These are phyloP conservation scores for Todus mexicanus DNA, from an alignment of 2,797 vertebrate genomes.

Conservation along the genomic window DNA sequence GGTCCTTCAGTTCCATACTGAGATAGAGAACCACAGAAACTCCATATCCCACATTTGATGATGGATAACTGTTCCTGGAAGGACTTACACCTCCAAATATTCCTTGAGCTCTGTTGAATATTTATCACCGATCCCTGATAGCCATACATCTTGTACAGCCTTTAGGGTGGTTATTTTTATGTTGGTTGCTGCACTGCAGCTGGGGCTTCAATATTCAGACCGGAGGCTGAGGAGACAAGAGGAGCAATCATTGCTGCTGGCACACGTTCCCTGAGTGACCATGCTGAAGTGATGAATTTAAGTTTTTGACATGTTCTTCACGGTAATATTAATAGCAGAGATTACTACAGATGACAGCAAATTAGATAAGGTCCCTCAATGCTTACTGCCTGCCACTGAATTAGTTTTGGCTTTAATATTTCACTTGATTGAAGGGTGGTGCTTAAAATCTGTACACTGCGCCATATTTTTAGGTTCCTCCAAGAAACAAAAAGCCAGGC, in stretches of 20 bases:
- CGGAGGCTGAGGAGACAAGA: not conserved
- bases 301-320: slow-evolving; percentile 9
- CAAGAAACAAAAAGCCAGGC: not conserved
- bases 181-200: not conserved
- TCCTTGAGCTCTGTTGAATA: not conserved
- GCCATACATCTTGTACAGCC: not conserved
- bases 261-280: not conserved
- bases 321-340: not conserved
- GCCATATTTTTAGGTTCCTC: not conserved
- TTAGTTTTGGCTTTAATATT: slow-evolving; percentile 27
- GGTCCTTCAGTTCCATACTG: not conserved
- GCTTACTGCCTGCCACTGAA: not conserved
- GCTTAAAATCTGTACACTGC: not conserved
- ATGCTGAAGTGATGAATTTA: not conserved
- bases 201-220: not conserved
- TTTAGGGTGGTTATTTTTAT: not conserved
- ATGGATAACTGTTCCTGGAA: not conserved
- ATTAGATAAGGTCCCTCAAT: not conserved
- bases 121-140: not conserved
- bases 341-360: slow-evolving; percentile 28
- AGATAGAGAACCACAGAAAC: not conserved
- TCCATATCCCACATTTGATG: not conserved
- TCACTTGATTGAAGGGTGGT: slow-evolving; percentile 26
- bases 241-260: not conserved
- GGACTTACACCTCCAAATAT: not conserved